These are phyloP conservation scores for Ia io DNA, from an alignment of 2,113 vertebrate genomes.

Conservation along the genomic window DNA sequence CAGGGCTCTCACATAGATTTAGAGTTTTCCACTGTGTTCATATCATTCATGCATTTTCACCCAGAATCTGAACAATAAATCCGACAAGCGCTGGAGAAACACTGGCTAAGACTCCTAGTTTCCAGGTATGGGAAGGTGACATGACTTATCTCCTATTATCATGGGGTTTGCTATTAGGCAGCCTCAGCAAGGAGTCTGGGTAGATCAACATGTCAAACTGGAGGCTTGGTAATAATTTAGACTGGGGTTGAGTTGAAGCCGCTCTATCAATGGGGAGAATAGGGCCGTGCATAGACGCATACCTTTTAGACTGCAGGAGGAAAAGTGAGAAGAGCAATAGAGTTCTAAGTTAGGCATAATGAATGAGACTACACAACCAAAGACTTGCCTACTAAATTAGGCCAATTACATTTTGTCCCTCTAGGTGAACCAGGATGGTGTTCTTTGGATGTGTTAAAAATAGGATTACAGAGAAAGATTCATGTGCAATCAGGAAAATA, in stretches of 20 bases:
- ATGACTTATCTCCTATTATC: conserved; percentile 44
- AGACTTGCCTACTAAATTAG: not conserved
- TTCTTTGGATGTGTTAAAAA: not conserved
- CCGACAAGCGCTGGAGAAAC: conserved; percentile 42
- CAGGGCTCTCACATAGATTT: not conserved
- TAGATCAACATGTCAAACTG: conserved; percentile 51
- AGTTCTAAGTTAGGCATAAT: not conserved
- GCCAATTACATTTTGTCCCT: not conserved
- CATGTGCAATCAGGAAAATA: not conserved
- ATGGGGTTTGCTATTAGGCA: not conserved
- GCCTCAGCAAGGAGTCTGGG: conserved; percentile 16
- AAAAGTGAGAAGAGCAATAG: not conserved
- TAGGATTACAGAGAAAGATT: not conserved
- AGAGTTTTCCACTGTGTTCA: not conserved
- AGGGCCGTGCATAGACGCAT: not conserved
- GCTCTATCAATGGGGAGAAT: not conserved
- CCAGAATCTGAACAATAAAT: conserved; percentile 50
- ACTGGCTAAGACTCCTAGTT: not conserved
- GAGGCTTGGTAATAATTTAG: conserved; percentile 44
- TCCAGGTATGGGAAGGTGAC: not conserved
- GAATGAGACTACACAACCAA: not conserved
- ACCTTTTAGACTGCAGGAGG: not conserved
- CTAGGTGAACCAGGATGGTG: not conserved
- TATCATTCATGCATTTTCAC: not conserved
- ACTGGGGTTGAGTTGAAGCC: not conserved